Evolutionary conservation across 2,888 invertebrate genomes (phyloP), one percentile per base, ranked within the genome.

Genomic region (Zaprionus lineosus): DNA sequence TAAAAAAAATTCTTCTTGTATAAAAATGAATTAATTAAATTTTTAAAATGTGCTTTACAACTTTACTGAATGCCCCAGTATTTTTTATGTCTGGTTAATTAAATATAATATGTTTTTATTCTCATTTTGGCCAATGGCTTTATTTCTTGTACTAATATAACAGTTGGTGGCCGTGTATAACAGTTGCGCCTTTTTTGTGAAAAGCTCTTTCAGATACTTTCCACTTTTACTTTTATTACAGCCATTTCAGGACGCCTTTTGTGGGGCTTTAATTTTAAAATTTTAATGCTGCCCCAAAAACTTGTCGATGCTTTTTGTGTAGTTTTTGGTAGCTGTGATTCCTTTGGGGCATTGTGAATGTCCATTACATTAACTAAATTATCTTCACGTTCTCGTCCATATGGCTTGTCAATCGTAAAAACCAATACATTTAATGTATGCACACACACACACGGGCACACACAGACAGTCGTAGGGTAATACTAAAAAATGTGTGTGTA

Each of bases 291-390:
- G 3, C 15, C 14, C 44, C 21, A 24, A 46, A 34, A 21, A n/a
- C 18, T n/a, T 28, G 24, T 15, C 14, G 15, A 15, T 24, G 24
- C 36, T 16, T 26, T 24, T 15, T 33, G 14, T 31, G 21, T 52
- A 36, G 28, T 36, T 26, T 41, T 48, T 53, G 26, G n/a, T 47
- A 2, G 33, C 4, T 31, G 2, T n/a, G 2, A 9, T 4, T 26
- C 61, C 47, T 48, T 11, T 33, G 48, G 52, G 52, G 43, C 44
- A 60, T 26, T 34, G 46, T 41, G 31, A 31, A 36, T 58, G 63
- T 68, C 71, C 77, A 77, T 77, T 77, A 81, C 46, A 67, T 71
- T 81, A 77, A 77, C 81, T 77, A 81, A 81, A 77, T 77, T 74
- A 81, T 64, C 53, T 58, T 59, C 68, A 67, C 56, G 60, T 37